A percentile compares a stretch with the other conserved stretches of the same genome.
Evolutionary conservation across 2,113 vertebrate species (phyloP).

Genomic region (Uria aalge): DNA sequence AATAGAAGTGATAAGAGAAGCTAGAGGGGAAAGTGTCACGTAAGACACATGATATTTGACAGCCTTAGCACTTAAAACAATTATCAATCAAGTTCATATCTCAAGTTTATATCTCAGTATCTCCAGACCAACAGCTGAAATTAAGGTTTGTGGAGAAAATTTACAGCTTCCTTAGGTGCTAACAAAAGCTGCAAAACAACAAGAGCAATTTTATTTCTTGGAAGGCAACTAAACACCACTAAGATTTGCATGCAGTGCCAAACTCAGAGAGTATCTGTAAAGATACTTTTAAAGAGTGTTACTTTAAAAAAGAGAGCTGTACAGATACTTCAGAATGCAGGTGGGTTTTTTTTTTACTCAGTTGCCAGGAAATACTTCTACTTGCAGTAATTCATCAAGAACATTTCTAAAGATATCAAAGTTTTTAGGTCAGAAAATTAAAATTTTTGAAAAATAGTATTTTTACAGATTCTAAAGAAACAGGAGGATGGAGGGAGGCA

Average conservation of each 20-base stretch:
- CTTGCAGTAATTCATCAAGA: neutral
- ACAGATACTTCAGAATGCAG: neutral
- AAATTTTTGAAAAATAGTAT: neutral
- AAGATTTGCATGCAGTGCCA: neutral
- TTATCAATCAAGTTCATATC: neutral
- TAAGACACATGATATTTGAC: neutral
- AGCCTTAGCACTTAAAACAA: neutral
- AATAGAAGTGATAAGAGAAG: neutral
- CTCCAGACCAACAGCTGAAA: neutral
- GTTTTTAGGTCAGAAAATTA: neutral
- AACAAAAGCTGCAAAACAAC: neutral
- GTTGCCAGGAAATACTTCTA: neutral
- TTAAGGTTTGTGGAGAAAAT: neutral
- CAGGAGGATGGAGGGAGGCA: neutral
- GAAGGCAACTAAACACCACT: neutral
- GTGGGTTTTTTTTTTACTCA: no score
- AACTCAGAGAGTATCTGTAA: neutral
- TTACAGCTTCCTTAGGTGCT: neutral
- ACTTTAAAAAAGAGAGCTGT: neutral
- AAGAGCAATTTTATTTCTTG: neutral
- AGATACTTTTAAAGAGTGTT: neutral
- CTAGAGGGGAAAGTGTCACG: neutral
- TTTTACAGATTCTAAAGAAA: neutral
- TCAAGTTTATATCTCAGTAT: neutral
- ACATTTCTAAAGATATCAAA: neutral